Base-by-base conservation (phyloP, 1,140 invertebrate genomes). In the Phortica variegata region DNA sequence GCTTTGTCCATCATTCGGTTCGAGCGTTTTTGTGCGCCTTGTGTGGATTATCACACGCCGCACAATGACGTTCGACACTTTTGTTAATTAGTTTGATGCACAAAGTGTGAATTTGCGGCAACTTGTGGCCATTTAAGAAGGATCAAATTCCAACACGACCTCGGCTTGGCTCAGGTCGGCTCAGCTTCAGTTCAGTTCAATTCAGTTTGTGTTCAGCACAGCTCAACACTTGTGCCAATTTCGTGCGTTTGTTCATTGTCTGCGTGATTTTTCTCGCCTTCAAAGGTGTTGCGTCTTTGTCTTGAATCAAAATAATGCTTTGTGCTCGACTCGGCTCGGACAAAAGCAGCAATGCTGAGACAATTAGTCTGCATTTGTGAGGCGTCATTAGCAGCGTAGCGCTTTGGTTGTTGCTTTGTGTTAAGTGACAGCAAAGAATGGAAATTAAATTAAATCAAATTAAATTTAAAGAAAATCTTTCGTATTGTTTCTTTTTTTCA, bases 1-100 rank as follows among this genome's bases (percentile, higher is more conserved):
- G 52, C 54, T 32, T n/a, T n/a, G n/a, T n/a, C n/a, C n/a, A n/a
- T n/a, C n/a, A n/a, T n/a, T n/a, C n/a, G n/a, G n/a, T n/a, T n/a
- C n/a, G n/a, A n/a, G n/a, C n/a, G n/a, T 57, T 47, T 66, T 71
- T 65, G 66, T 37, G 61, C 34, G 49, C 42, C 20, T 43, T 9
- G 48, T 60, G 60, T 60, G 58, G 60, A 71, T 71, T 71, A 71
- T 71, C 62, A 72, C 66, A 72, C 68, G 54, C 56, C 52, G 34
- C 36, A 51, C 62, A 68, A 68, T 63, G 57, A 57, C 54, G 55
- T 63, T 60, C 47, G 21, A 57, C 56, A 68, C 53, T 63, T 49
- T 29, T 29, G 56, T 59, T 10, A 26, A 26, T 26, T 26, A 26
- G 23, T 26, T 26, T 26, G 23, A 26, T 26, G n/a, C n/a, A n/a